Percentiles rank a stretch among this genome's conserved stretches.
These are phyloP conservation scores for Rhopalosiphum nymphaeae DNA, from an alignment of 2,888 invertebrate species.

Conservation along the genomic window DNA sequence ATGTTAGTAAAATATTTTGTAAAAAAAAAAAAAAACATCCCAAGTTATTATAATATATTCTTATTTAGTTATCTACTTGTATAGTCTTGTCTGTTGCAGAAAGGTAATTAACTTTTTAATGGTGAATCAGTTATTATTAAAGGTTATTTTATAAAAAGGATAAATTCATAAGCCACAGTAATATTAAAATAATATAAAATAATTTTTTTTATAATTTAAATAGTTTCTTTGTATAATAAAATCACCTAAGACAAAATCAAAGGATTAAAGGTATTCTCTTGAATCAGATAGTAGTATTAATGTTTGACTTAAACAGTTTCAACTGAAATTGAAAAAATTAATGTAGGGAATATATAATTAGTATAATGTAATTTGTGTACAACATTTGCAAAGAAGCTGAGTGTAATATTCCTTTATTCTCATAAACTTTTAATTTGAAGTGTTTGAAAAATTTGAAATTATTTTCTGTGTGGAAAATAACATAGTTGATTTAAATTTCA, in stretches of 20 bases:
- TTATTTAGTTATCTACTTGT: not conserved
- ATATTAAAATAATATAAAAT: not conserved
- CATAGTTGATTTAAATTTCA: not conserved
- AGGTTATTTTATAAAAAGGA: not conserved
- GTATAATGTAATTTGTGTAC: not conserved
- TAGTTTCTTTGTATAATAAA: not conserved
- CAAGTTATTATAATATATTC: not conserved
- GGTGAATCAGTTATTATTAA: not conserved
- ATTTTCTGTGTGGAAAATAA: not conserved
- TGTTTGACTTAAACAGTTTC: too few species aligned
- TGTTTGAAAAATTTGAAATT: not conserved
- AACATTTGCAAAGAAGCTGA: not conserved
- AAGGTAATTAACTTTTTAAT: not conserved
- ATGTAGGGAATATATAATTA: not conserved
- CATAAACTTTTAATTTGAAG: not conserved
- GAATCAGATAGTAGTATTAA: not conserved
- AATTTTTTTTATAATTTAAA: not conserved
- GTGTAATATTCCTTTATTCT: not conserved
- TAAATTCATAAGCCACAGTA: not conserved
- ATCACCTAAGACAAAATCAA: not conserved
- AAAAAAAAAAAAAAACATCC: too few species aligned
- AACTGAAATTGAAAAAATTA: not conserved
- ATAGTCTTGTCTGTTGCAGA: not conserved
- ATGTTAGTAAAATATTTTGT: not conserved
- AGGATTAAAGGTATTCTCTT: not conserved